Percentiles rank a stretch among this genome's conserved stretches.
phyloP scores from a whole-genome alignment of 1,140 invertebrate genomes.

The Periplaneta americana region DNA sequence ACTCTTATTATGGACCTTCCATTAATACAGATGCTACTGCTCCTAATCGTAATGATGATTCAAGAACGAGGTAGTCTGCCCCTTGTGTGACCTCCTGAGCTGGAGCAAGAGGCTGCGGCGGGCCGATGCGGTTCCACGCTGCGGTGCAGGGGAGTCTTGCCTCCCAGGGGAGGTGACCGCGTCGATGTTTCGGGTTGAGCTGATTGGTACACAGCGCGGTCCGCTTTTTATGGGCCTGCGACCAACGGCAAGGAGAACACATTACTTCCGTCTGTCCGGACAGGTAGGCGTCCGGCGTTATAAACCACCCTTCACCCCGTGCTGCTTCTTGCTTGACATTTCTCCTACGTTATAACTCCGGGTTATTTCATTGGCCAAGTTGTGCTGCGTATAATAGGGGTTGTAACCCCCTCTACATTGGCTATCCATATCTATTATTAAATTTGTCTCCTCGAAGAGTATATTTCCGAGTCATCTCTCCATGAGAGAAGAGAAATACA shows the following conservation, averaged over 20 bases:
- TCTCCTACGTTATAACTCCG: not conserved
- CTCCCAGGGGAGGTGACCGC: not conserved
- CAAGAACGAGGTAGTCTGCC: no score
- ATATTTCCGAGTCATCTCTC: no score
- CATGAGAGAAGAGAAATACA: no score
- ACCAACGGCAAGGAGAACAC: not conserved
- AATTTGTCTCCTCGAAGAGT: not conserved
- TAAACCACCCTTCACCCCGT: not conserved
- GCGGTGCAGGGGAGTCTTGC: not conserved
- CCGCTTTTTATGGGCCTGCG: not conserved
- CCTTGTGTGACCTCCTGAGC: no score
- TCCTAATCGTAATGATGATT: no score
- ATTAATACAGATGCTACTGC: no score
- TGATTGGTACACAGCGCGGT: not conserved
- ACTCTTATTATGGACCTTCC: no score
- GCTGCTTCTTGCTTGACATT: not conserved
- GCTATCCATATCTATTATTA: not conserved
- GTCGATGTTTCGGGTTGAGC: not conserved
- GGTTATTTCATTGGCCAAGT: not conserved
- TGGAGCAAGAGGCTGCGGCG: no score
- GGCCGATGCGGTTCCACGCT: not conserved
- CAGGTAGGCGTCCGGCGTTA: not conserved
- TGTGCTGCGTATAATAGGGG: not conserved
- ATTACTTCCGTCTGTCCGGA: not conserved
- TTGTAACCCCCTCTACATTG: not conserved